phyloP scores from a whole-genome alignment of 2,113 vertebrate genomes.

The Glaucomys volans region DNA sequence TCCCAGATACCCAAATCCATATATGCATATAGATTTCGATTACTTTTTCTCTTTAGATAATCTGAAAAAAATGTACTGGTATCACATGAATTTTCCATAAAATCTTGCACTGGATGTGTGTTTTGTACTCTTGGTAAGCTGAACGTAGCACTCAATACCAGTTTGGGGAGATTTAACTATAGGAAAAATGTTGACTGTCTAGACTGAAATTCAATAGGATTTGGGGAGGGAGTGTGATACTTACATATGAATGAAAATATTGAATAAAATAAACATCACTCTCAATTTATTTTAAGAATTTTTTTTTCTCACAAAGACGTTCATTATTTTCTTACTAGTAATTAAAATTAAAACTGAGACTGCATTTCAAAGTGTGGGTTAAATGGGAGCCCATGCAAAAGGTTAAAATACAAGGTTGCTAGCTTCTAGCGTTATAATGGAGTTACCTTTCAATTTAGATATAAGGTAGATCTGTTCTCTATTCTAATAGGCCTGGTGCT shows the following conservation, averaged over 20 bases:
- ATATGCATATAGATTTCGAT: background rate
- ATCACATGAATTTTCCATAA: background rate
- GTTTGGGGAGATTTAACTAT: background rate
- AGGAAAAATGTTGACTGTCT: background rate
- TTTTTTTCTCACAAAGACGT: background rate
- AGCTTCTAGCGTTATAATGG: background rate
- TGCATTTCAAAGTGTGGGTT: background rate
- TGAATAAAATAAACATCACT: background rate
- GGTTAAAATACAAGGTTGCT: background rate
- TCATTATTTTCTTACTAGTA: background rate
- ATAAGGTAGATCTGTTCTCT: constrained; percentile 17
- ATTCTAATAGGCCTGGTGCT: constrained; percentile 10
- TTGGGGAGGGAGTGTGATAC: background rate
- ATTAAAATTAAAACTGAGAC: background rate
- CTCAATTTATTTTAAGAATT: background rate
- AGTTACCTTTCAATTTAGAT: background rate
- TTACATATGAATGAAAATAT: background rate
- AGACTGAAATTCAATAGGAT: background rate
- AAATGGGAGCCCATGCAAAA: background rate
- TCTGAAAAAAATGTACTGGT: background rate
- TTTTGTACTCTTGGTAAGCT: background rate
- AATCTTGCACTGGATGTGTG: background rate
- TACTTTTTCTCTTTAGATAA: background rate
- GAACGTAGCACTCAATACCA: background rate
- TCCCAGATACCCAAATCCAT: background rate